A percentile compares a stretch with the other conserved stretches of the same genome.
These are phyloP conservation scores for Gila robusta DNA, from an alignment of 2,797 vertebrate genomes.

Conservation along the genomic window DNA sequence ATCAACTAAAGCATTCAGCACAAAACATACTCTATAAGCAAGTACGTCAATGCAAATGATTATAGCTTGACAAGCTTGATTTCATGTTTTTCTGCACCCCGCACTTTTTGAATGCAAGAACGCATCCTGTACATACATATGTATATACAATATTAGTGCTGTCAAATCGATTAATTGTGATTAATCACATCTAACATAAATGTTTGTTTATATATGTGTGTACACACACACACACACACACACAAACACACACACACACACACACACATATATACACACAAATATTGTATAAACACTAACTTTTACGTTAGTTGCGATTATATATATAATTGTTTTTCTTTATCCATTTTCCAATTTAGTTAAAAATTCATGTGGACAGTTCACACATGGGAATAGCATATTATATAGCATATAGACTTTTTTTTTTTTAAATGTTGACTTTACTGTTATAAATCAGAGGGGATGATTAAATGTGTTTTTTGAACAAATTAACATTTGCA, in stretches of 20 bases:
- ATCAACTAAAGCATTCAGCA: neutral
- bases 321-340: neutral
- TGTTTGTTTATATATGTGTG: too few species aligned
- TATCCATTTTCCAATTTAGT: neutral
- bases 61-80: neutral
- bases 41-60: neutral
- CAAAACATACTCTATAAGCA: slow-evolving; percentile 8
- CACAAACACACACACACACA: too few species aligned
- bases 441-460: neutral
- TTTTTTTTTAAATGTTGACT: neutral
- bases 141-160: too few species aligned
- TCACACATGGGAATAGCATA: neutral
- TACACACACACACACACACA: too few species aligned
- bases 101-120: neutral
- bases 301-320: too few species aligned
- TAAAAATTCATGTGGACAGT: too few species aligned
- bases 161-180: too few species aligned
- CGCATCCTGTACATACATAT: neutral
- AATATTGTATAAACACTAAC: too few species aligned
- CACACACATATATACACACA: too few species aligned
- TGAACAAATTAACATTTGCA: neutral
- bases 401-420: neutral
- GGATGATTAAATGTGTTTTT: neutral
- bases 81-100: neutral
- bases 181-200: too few species aligned